Evolutionary conservation across 2,797 vertebrate genomes (phyloP).

Genomic region (Valencia hispanica): DNA sequence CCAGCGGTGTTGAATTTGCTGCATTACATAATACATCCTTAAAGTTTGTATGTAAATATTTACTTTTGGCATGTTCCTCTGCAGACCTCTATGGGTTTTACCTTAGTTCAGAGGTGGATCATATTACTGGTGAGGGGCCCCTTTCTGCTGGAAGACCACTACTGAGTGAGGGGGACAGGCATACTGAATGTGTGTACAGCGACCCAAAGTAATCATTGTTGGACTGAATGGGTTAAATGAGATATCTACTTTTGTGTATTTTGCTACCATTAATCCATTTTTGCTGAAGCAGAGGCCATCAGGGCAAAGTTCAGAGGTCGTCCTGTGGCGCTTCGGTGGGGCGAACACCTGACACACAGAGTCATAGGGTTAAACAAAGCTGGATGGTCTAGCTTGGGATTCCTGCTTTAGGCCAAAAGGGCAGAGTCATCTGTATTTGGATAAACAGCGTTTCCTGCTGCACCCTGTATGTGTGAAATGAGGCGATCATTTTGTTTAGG

Average conservation of each 20-base stretch:
- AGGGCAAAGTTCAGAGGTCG: slow-evolving; percentile 52
- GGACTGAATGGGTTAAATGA: slow-evolving; percentile 39
- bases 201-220: slow-evolving; percentile 20
- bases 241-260: slow-evolving; percentile 36
- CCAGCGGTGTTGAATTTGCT: background rate
- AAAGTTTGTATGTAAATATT: slow-evolving; percentile 23
- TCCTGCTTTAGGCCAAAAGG: slow-evolving; percentile 28
- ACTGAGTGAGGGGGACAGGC: slow-evolving; percentile 26
- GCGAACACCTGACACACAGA: slow-evolving; percentile 61
- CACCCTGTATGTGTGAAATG: slow-evolving; percentile 13
- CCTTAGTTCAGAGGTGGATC: slow-evolving; percentile 57
- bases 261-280: slow-evolving; percentile 38
- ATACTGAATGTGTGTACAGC: slow-evolving; percentile 10
- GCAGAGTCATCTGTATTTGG: slow-evolving; percentile 8
- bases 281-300: slow-evolving; percentile 15
- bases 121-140: slow-evolving; percentile 64
- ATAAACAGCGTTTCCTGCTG: background rate
- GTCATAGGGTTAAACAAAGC: slow-evolving; percentile 74
- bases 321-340: slow-evolving; percentile 20
- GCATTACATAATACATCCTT: slow-evolving; percentile 12
- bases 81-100: slow-evolving; percentile 49
- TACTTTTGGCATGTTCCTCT: slow-evolving; percentile 37
- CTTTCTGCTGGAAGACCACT: slow-evolving; percentile 40
- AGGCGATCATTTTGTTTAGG: background rate
- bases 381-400: slow-evolving; percentile 32